Percentiles rank a stretch among this genome's conserved stretches.
Conservation (phyloP, 2,888 invertebrate species). For the Volucella bombylans region DNA sequence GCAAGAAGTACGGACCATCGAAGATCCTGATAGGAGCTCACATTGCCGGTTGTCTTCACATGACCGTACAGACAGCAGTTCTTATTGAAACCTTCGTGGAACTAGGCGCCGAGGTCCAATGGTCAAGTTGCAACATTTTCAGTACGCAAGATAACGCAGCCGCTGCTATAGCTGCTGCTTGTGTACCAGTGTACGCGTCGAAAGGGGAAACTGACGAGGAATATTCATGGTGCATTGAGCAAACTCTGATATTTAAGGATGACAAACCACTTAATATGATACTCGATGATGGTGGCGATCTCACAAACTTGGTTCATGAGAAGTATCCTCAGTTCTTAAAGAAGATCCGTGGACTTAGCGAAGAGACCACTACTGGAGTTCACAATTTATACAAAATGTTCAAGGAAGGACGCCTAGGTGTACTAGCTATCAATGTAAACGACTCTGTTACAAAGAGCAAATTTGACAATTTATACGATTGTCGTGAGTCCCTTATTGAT, state of each 20-base stretch:
- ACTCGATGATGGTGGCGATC: constrained; percentile 98
- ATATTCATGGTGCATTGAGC: constrained; percentile 99
- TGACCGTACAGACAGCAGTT: constrained; percentile 99
- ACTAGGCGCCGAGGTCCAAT: constrained; percentile 98
- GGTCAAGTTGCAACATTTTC: constrained; percentile 99
- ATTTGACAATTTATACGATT: constrained; percentile 99
- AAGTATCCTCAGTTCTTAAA: constrained; percentile 93
- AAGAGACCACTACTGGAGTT: constrained; percentile 99
- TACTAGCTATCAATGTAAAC: constrained; percentile 99
- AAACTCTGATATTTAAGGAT: constrained; percentile 90
- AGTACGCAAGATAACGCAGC: constrained; percentile 99
- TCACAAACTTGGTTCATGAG: constrained; percentile 96
- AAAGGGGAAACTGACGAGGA: constrained; percentile 99
- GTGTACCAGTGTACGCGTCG: constrained; percentile 99
- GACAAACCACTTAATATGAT: constrained; percentile 97
- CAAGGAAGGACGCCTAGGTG: constrained; percentile 91
- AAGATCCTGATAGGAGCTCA: constrained; percentile 97
- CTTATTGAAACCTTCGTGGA: constrained; percentile 98
- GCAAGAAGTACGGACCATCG: constrained; percentile 92
- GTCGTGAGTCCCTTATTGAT: constrained; percentile 98
- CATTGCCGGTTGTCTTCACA: constrained; percentile 98
- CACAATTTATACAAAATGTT: constrained; percentile 99
- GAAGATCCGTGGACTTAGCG: constrained; percentile 94
- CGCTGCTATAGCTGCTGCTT: constrained; percentile 97
- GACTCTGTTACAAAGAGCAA: constrained; percentile 99